phyloP scores from a whole-genome alignment of 1,140 invertebrate genomes.

The Leptinotarsa lineolata region DNA sequence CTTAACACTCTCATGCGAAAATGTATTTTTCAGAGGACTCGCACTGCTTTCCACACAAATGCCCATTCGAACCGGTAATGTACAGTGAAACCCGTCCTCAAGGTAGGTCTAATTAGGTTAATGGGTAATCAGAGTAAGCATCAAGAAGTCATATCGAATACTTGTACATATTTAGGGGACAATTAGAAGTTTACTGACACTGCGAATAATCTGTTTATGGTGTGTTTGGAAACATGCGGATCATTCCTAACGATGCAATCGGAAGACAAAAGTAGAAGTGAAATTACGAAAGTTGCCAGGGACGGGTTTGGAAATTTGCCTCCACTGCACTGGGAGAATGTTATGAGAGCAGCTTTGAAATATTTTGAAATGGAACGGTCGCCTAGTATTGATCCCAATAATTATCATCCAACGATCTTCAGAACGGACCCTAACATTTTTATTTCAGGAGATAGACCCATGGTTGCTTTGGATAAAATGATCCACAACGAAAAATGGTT shows the following conservation, averaged over 20 bases:
- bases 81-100: not conserved
- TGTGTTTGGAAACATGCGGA: slow-evolving; percentile 1
- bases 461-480: too few species aligned
- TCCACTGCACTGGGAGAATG: too few species aligned
- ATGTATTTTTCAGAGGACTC: too few species aligned
- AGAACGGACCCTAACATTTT: too few species aligned
- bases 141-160: slow-evolving; percentile 1
- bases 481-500: too few species aligned
- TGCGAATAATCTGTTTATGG: not conserved
- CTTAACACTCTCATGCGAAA: too few species aligned
- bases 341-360: too few species aligned
- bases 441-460: too few species aligned
- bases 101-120: slow-evolving; percentile 2
- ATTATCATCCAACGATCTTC: too few species aligned
- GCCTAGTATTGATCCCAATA: too few species aligned
- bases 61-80: not conserved
- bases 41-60: too few species aligned
- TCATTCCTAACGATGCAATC: slow-evolving; percentile 5
- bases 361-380: too few species aligned
- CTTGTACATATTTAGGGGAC: slow-evolving; percentile 5
- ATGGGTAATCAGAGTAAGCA: slow-evolving; percentile 5
- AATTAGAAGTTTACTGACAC: slow-evolving; percentile 1
- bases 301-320: not conserved
- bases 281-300: slow-evolving; percentile 2
- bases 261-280: slow-evolving; percentile 3